Evolutionary conservation across 2,888 invertebrate genomes (phyloP).

Genomic region (Machimus atricapillus): DNA sequence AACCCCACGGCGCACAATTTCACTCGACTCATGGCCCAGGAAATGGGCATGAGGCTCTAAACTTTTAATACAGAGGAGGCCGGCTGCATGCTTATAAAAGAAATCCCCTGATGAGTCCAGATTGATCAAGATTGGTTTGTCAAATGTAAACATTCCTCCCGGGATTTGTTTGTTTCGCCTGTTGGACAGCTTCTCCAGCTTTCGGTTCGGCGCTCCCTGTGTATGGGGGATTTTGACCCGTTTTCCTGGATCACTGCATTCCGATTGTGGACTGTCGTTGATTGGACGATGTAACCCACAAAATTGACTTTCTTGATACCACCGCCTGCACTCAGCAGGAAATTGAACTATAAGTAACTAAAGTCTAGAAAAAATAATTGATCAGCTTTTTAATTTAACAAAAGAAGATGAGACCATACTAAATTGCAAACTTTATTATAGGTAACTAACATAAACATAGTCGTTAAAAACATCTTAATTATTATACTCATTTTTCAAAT

Average conservation of each 20-base stretch:
- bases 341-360: neutral
- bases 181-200: neutral
- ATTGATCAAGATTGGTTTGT: neutral
- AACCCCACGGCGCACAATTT: neutral
- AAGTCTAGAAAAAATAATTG: neutral
- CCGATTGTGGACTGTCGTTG: neutral
- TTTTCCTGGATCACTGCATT: neutral
- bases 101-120: neutral
- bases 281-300: neutral
- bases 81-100: neutral
- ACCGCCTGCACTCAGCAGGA: neutral
- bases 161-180: neutral
- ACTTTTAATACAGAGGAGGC: constrained; percentile 11
- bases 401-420: no score
- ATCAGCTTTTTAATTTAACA: neutral
- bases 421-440: no score
- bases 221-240: neutral
- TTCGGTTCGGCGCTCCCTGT: neutral
- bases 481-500: no score
- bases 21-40: neutral
- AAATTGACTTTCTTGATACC: neutral
- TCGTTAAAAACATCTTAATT: no score
- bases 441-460: no score
- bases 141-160: neutral
- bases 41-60: neutral